These are phyloP conservation scores for Athalia circularis DNA, from an alignment of 2,888 invertebrate genomes.

Conservation along the genomic window DNA sequence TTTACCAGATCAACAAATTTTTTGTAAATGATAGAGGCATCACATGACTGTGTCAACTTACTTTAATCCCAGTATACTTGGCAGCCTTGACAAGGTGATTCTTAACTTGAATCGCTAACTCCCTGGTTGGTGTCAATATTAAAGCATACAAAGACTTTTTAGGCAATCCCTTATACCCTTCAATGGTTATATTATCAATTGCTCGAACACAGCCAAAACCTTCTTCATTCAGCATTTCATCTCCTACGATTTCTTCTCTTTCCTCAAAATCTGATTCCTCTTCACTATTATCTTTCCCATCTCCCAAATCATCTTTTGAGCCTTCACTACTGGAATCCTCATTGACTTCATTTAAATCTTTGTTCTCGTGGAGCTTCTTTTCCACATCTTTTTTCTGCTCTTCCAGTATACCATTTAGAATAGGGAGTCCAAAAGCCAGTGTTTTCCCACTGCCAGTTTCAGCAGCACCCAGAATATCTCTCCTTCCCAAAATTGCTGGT, in stretches of 20 bases:
- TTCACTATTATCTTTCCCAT: slow-evolving; percentile 41
- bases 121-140: slow-evolving; percentile 96
- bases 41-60: slow-evolving; percentile 56
- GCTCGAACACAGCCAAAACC: slow-evolving; percentile 79
- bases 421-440: slow-evolving; percentile 96
- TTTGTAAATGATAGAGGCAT: neutral
- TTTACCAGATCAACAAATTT: slow-evolving; percentile 16
- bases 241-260: slow-evolving; percentile 52
- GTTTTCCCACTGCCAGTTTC: slow-evolving; percentile 99
- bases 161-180: slow-evolving; percentile 64
- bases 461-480: slow-evolving; percentile 98
- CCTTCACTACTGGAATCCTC: slow-evolving; percentile 52
- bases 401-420: slow-evolving; percentile 89
- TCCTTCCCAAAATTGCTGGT: slow-evolving; percentile 88
- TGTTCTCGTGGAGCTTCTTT: slow-evolving; percentile 55
- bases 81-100: slow-evolving; percentile 88
- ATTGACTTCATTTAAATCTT: slow-evolving; percentile 57
- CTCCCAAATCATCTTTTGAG: slow-evolving; percentile 52
- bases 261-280: slow-evolving; percentile 56
- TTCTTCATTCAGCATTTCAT: slow-evolving; percentile 29
- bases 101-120: slow-evolving; percentile 95
- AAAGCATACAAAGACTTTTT: slow-evolving; percentile 85
- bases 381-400: slow-evolving; percentile 74
- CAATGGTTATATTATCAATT: slow-evolving; percentile 76
- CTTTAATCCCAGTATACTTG: slow-evolving; percentile 85